phyloP scores from a whole-genome alignment of 2,113 vertebrate genomes.

The Oxyura jamaicensis region DNA sequence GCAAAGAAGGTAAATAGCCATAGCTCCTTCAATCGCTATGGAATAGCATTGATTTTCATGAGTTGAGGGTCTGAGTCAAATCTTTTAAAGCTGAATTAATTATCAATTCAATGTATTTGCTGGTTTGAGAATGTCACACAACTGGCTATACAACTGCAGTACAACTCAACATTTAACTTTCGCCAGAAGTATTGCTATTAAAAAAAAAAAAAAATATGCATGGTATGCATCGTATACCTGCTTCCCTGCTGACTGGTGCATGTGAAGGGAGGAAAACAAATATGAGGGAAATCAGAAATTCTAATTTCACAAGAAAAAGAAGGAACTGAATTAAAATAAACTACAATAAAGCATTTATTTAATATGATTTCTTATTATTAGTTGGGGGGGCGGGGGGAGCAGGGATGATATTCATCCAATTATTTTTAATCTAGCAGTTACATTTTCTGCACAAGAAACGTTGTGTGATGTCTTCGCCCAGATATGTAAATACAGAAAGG shows the following conservation, averaged over 20 bases:
- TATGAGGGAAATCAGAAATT: background rate
- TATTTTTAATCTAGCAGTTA: background rate
- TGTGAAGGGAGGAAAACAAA: background rate
- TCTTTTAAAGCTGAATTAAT: slow-evolving; percentile 25
- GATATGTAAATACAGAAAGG: background rate
- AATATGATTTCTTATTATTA: background rate
- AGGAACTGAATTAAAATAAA: background rate
- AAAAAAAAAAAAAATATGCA: background rate
- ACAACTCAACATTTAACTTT: background rate
- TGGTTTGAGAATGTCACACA: slow-evolving; percentile 14
- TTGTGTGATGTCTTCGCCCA: background rate
- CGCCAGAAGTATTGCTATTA: slow-evolving; percentile 5
- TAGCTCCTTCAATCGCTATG: background rate
- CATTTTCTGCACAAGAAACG: background rate
- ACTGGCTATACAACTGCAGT: background rate
- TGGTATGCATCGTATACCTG: background rate
- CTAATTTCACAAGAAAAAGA: background rate
- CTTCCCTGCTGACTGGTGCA: background rate
- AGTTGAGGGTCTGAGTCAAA: background rate
- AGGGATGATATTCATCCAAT: background rate
- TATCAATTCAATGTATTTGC: background rate
- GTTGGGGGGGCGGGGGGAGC: rapidly evolving
- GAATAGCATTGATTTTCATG: slow-evolving; percentile 7
- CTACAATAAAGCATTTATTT: background rate
- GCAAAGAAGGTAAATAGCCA: background rate